Evolutionary conservation across 1,140 invertebrate genomes (phyloP).

Genomic region (Cydia strobilella): DNA sequence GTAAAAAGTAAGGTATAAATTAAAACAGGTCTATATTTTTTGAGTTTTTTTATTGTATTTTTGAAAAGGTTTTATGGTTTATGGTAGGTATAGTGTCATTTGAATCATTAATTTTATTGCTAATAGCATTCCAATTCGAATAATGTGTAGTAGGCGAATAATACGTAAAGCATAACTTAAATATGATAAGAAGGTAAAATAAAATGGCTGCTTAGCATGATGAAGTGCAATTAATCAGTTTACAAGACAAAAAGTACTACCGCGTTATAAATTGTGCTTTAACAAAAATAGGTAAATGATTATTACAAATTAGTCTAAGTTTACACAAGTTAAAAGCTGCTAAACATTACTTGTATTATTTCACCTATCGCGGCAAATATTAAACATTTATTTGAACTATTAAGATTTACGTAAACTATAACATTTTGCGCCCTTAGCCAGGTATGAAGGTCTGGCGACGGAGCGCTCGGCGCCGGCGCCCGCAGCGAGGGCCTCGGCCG

Average conservation of each 20-base stretch:
- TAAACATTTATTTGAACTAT: constrained; percentile 45
- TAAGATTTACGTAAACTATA: constrained; percentile 44
- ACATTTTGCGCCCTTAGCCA: constrained; percentile 37
- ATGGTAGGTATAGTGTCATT: constrained; percentile 77
- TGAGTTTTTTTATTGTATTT: constrained; percentile 69
- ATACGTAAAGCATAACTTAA: constrained; percentile 59
- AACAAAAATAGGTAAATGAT: constrained; percentile 71
- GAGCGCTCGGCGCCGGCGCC: neutral
- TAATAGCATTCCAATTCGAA: constrained; percentile 68
- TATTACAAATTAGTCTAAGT: constrained; percentile 70
- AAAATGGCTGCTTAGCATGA: constrained; percentile 51
- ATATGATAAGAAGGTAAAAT: constrained; percentile 36
- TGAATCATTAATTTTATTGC: constrained; percentile 70
- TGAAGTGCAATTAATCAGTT: constrained; percentile 1
- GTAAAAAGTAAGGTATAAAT: constrained; percentile 36
- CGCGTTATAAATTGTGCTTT: constrained; percentile 70
- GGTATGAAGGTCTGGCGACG: constrained; percentile 32
- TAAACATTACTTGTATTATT: constrained; percentile 63
- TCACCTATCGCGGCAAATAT: constrained; percentile 36
- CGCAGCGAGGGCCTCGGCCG: neutral
- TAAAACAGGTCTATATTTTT: constrained; percentile 56
- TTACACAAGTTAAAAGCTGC: constrained; percentile 71
- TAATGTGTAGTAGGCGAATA: constrained; percentile 79
- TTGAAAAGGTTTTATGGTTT: constrained; percentile 77
- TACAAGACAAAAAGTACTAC: constrained; percentile 33